phyloP scores from a whole-genome alignment of 2,888 invertebrate species.

The Pristionchus japonicus region DNA sequence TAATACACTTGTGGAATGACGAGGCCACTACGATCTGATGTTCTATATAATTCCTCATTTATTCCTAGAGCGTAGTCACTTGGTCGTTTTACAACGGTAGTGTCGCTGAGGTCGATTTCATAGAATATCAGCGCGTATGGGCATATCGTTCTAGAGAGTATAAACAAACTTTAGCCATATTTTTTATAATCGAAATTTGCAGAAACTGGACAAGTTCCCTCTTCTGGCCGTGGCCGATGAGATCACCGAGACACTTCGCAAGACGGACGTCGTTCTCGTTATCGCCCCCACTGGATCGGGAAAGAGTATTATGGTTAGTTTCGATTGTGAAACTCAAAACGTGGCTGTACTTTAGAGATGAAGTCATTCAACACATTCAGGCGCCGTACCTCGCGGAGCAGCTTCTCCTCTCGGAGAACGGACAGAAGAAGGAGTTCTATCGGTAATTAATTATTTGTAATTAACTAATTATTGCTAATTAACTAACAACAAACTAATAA shows the following conservation, averaged over 20 bases:
- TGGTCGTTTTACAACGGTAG: no score
- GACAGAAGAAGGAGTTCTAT: neutral
- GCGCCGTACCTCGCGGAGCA: neutral
- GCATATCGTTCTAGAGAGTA: no score
- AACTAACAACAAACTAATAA: no score
- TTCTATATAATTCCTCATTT: no score
- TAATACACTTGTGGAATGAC: no score
- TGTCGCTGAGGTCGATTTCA: no score
- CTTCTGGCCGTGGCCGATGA: neutral
- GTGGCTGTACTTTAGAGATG: neutral
- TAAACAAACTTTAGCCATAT: no score
- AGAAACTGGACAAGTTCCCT: neutral
- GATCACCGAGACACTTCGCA: neutral
- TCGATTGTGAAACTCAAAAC: neutral
- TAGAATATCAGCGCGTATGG: no score
- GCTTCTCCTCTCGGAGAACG: neutral
- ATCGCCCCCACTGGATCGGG: neutral
- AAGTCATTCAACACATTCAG: neutral
- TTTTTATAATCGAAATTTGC: neutral
- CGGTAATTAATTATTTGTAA: neutral
- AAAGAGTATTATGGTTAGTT: neutral
- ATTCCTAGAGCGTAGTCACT: no score
- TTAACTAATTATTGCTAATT: no score
- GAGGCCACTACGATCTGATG: no score
- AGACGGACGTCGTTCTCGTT: neutral